Conservation (phyloP, 1,140 invertebrate genomes). For the Sminthurinus signatus region DNA sequence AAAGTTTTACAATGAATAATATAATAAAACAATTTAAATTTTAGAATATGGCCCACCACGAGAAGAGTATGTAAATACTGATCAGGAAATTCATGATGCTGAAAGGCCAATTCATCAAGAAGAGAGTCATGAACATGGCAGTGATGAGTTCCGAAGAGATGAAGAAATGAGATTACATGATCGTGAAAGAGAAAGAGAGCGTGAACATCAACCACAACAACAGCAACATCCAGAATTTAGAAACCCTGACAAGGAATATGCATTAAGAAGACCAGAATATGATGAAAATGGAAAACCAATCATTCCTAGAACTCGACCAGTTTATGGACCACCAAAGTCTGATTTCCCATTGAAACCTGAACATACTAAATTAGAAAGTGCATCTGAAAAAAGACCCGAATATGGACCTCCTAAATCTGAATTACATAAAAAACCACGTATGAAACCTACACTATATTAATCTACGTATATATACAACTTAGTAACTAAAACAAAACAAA, state of each 20-base stretch:
- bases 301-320: background rate
- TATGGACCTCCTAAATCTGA: constrained; percentile 5
- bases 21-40: background rate
- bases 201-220: no score
- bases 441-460: background rate
- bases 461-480: background rate
- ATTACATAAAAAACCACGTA: background rate
- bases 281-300: background rate
- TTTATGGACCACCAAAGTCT: background rate
- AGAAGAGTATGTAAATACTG: background rate
- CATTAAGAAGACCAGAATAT: background rate
- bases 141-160: background rate
- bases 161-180: background rate
- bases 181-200: background rate
- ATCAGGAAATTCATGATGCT: background rate
- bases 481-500: background rate
- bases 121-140: background rate
- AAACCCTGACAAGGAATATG: background rate
- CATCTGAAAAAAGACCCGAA: background rate
- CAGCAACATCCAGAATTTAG: background rate
- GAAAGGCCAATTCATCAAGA: background rate
- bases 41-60: background rate
- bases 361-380: no score
- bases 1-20: background rate
- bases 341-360: background rate